Evolutionary conservation across 2,797 vertebrate genomes (phyloP), one percentile per base, ranked within the genome.

Genomic region (Peromyscus attwateri): DNA sequence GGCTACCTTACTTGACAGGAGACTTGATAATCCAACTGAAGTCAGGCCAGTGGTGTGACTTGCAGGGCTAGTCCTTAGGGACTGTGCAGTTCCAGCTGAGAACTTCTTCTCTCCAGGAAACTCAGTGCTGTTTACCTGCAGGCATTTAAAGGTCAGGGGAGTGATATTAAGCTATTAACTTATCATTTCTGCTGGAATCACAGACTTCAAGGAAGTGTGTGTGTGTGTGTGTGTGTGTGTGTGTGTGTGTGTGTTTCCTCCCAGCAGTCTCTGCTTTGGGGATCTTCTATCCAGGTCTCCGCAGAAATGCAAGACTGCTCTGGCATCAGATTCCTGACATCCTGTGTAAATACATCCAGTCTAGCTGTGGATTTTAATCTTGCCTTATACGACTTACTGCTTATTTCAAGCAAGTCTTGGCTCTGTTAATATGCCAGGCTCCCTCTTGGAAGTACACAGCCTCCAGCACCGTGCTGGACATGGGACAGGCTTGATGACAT

Each of bases 71-170:
- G 52, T 80, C 64, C 43, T 84, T 8, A 64, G 84, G 55, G 77
- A 40, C 64, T 17, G 1, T 0, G 3, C 11, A 12, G 57, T 80
- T 49, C 43, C 52, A 37, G 21, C 52, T 27, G 23, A 75, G 29
- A 23, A 2, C 17, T 46, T 68, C 17, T 46, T 68, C 62, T 66
- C 73, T 62, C 6, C 10, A 75, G 19, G 29, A 68, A 16, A 52
- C 87, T 90, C 8, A 0, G 14, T 52, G 49, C 89, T 96, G 68
- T 95, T 97, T 93, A 92, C 95, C 91, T 57, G 49, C 76, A 91
- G 95, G 84, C 77, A 91, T 96, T 95, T 91, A 96, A 97, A 96
- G 92, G 94, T 97, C 97, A 92, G 77, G 31, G 25, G n/a, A 75
- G 62, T 85, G 46, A 85, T 89, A 82, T 73, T 96, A 94, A 88